These are phyloP conservation scores for Nymphalis urticae DNA, from an alignment of 2,888 invertebrate genomes.

Conservation along the genomic window DNA sequence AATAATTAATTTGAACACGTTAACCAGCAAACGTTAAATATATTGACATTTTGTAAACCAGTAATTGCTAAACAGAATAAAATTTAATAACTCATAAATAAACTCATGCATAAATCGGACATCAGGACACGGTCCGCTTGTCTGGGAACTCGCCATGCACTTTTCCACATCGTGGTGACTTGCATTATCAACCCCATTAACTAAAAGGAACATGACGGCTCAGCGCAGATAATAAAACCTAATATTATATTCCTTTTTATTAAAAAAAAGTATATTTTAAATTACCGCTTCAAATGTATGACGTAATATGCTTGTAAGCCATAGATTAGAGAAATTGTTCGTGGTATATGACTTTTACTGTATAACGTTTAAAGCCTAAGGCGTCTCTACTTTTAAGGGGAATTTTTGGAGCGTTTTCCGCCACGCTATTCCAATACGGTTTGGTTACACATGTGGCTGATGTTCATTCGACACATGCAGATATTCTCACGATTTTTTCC, in stretches of 20 bases:
- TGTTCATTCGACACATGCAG: too few relatives aligned
- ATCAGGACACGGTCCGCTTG: slow-evolving; percentile 16
- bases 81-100: neutral
- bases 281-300: neutral
- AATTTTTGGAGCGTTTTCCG: too few relatives aligned
- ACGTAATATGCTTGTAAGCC: neutral
- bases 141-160: slow-evolving; percentile 24
- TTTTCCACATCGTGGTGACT: slow-evolving; percentile 24
- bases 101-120: slow-evolving; percentile 1
- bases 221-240: slow-evolving; percentile 16
- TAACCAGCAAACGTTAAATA: too few relatives aligned
- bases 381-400: too few relatives aligned
- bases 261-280: slow-evolving; percentile 3
- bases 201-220: slow-evolving; percentile 19
- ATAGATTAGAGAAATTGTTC: neutral
- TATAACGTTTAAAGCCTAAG: too few relatives aligned
- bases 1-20: too few relatives aligned
- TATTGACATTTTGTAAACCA: too few relatives aligned
- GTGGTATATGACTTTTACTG: neutral
- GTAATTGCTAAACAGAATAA: too few relatives aligned
- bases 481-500: too few relatives aligned
- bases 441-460: too few relatives aligned
- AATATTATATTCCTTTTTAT: neutral
- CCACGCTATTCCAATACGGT: too few relatives aligned
- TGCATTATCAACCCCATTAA: slow-evolving; percentile 24